phyloP scores from a whole-genome alignment of 1,140 invertebrate species.

The Sogatella furcifera region DNA sequence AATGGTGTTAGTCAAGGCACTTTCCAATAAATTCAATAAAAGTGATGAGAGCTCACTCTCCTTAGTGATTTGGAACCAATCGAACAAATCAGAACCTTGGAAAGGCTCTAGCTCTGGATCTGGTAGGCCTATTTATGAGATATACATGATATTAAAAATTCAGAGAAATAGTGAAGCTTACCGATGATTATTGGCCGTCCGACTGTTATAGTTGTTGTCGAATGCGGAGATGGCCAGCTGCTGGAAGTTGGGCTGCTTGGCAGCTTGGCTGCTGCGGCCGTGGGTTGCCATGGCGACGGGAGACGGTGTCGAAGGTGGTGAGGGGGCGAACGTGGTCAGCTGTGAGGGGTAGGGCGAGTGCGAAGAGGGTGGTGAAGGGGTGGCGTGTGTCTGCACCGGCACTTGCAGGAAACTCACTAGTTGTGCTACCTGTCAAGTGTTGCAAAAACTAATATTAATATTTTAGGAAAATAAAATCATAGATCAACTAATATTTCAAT shows the following conservation, averaged over 20 bases:
- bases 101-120: too few species aligned
- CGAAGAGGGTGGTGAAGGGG: constrained; percentile 22
- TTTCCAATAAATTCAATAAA: too few species aligned
- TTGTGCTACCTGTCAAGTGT: constrained; percentile 42
- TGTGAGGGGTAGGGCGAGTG: constrained; percentile 25
- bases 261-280: too few species aligned
- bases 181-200: background rate
- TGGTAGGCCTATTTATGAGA: too few species aligned
- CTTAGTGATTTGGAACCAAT: too few species aligned
- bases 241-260: constrained; percentile 25
- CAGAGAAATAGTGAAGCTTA: too few species aligned
- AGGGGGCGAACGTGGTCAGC: constrained; percentile 19
- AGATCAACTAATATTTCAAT: too few species aligned
- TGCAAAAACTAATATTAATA: constrained; percentile 17
- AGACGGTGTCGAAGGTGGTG: constrained; percentile 11
- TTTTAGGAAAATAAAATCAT: too few species aligned
- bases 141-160: too few species aligned
- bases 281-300: constrained; percentile 11
- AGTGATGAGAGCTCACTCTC: too few species aligned
- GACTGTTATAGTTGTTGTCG: constrained; percentile 30
- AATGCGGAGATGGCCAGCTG: constrained; percentile 35
- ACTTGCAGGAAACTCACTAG: constrained; percentile 52
- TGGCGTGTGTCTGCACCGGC: constrained; percentile 29
- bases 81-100: too few species aligned
- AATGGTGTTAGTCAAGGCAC: too few species aligned